These are phyloP conservation scores for Orestias chungarensis DNA, from an alignment of 2,797 vertebrate species.

Conservation along the genomic window DNA sequence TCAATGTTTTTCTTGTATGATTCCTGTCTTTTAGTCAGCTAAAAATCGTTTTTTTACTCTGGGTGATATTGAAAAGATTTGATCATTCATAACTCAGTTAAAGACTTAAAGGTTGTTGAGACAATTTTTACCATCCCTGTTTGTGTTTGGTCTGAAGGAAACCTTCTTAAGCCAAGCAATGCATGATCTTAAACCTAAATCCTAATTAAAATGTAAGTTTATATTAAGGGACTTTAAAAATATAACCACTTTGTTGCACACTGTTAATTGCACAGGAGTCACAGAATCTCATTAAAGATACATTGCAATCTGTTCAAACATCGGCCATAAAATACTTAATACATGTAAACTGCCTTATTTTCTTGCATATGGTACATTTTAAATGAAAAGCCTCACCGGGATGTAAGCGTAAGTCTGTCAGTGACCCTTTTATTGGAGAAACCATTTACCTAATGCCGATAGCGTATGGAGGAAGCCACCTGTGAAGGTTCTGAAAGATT, in stretches of 20 bases:
- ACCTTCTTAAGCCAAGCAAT: not conserved
- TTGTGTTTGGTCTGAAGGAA: not conserved
- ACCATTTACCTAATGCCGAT: slow-evolving; percentile 7
- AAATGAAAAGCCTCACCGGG: slow-evolving; percentile 1
- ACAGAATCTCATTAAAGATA: slow-evolving; percentile 16
- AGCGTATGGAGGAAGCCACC: slow-evolving; percentile 10
- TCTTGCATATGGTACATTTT: slow-evolving; percentile 5
- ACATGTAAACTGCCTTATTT: slow-evolving; percentile 20
- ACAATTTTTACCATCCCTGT: slow-evolving; percentile 9
- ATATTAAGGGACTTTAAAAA: not conserved
- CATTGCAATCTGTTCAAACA: slow-evolving; percentile 21
- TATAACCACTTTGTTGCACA: not conserved
- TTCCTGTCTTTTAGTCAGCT: not conserved
- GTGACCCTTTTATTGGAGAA: slow-evolving; percentile 12
- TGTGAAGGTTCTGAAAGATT: slow-evolving; percentile 32
- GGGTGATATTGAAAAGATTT: not conserved
- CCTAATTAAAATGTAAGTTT: not conserved
- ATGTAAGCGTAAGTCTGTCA: slow-evolving; percentile 1
- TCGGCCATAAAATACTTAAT: slow-evolving; percentile 13
- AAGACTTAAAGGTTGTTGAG: not conserved
- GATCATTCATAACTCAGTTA: not conserved
- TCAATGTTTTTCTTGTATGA: not conserved
- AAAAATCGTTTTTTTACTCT: not conserved
- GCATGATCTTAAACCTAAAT: not conserved
- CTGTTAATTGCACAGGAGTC: not conserved